Evolutionary conservation across 1,140 invertebrate species (phyloP).

Genomic region (Drosophila arawakana): DNA sequence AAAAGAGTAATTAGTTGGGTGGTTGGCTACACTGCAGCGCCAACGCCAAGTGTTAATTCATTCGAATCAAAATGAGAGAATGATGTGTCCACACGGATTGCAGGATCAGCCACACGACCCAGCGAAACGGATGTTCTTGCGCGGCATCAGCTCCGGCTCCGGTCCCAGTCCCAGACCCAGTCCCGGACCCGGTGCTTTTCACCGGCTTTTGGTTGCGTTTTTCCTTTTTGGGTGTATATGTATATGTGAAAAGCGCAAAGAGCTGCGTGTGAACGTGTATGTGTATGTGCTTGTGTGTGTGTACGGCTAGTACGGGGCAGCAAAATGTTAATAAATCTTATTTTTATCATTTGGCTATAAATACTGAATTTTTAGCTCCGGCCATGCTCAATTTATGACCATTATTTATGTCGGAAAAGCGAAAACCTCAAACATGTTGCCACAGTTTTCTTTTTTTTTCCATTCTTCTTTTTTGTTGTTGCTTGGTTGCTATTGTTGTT

Average conservation of each 20-base stretch:
- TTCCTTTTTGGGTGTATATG: constrained; percentile 38
- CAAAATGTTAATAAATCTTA: constrained; percentile 85
- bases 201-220: constrained; percentile 13
- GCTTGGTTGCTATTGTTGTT: constrained; percentile 8
- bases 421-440: constrained; percentile 83
- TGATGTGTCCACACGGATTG: constrained; percentile 23
- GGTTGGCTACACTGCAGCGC: constrained; percentile 22
- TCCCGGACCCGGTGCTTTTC: constrained; percentile 18
- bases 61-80: constrained; percentile 7
- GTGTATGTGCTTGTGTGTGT: constrained; percentile 18
- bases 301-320: constrained; percentile 53
- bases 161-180: constrained; percentile 19
- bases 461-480: constrained; percentile 7
- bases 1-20: constrained; percentile 74
- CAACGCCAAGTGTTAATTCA: constrained; percentile 61
- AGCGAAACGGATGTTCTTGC: constrained; percentile 70
- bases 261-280: constrained; percentile 36
- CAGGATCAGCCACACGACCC: constrained; percentile 72
- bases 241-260: constrained; percentile 47
- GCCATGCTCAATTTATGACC: constrained; percentile 84
- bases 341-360: constrained; percentile 85
- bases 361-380: constrained; percentile 85
- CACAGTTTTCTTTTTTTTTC: constrained; percentile 65
- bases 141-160: constrained; percentile 50
- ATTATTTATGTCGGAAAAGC: constrained; percentile 84